These are phyloP conservation scores for Thinocorus orbignyianus DNA, from an alignment of 2,113 vertebrate genomes.

Conservation along the genomic window DNA sequence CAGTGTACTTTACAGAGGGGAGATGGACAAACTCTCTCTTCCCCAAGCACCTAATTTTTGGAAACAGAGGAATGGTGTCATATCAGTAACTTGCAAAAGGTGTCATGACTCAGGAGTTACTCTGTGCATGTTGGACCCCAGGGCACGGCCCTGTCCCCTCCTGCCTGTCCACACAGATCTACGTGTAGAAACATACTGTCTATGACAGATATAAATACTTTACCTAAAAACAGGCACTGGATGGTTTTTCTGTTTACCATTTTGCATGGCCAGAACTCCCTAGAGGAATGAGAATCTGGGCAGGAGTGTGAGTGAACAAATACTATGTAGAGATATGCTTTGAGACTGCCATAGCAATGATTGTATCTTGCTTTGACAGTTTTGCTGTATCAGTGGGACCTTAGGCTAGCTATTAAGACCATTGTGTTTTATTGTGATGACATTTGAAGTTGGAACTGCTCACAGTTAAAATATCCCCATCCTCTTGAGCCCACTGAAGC, in stretches of 20 bases:
- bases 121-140: neutral
- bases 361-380: neutral
- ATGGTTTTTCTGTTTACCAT: neutral
- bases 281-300: neutral
- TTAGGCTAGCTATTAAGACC: neutral
- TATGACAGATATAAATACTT: neutral
- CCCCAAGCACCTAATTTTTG: neutral
- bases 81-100: neutral
- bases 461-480: neutral
- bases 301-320: neutral
- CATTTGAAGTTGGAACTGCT: neutral
- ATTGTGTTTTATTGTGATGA: neutral
- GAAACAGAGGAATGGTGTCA: rapidly evolving
- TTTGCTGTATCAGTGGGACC: neutral
- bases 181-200: rapidly evolving
- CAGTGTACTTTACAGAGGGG: neutral
- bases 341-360: neutral
- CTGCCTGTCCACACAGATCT: neutral
- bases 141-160: neutral
- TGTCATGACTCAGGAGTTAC: neutral
- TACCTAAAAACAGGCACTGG: neutral
- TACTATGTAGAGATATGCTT: neutral
- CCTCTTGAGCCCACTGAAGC: neutral
- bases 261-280: neutral
- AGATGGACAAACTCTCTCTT: neutral